Evolutionary conservation across 2,113 vertebrate species (phyloP).

Genomic region (Cheirogaleus medius): DNA sequence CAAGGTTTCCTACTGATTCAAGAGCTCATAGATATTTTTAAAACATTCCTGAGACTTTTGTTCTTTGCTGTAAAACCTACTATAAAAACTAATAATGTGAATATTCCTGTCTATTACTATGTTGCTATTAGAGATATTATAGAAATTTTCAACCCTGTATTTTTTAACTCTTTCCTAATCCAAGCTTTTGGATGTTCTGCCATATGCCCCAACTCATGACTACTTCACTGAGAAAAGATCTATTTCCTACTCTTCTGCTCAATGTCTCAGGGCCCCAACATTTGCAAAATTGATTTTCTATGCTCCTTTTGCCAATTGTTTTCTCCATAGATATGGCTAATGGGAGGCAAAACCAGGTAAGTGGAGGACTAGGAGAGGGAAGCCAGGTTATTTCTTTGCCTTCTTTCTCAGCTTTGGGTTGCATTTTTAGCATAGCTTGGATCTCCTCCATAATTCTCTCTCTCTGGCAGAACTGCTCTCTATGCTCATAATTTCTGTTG

Average conservation of each 20-base stretch:
- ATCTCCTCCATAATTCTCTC: not conserved
- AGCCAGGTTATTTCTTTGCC: not conserved
- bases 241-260: not conserved
- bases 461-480: not conserved
- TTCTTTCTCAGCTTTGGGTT: not conserved
- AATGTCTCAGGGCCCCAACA: not conserved
- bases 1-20: not conserved
- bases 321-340: not conserved
- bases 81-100: not conserved
- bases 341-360: not conserved
- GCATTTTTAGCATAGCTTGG: not conserved
- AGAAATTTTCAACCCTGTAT: not conserved
- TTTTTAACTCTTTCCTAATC: not conserved
- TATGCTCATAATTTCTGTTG: not conserved
- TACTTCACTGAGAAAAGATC: not conserved
- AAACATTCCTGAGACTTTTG: constrained; percentile 1
- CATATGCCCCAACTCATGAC: not conserved
- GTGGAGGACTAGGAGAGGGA: not conserved
- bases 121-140: not conserved
- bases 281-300: not conserved
- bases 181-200: not conserved
- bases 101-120: not conserved
- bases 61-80: not conserved
- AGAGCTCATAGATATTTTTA: not conserved
- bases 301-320: not conserved